These are phyloP conservation scores for Zeus faber DNA, from an alignment of 2,113 vertebrate genomes.

Conservation along the genomic window DNA sequence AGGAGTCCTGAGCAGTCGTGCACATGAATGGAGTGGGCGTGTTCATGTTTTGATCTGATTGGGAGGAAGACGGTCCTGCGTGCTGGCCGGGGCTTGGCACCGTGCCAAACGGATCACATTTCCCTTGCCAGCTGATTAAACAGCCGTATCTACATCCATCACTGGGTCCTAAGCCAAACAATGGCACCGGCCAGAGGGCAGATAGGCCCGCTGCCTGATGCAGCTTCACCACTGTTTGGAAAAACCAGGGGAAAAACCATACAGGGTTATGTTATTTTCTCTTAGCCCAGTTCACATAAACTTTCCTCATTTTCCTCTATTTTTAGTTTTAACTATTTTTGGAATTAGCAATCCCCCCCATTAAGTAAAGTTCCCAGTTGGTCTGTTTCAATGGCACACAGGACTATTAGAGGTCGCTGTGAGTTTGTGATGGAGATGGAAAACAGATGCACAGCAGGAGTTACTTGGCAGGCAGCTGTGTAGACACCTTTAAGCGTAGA, in stretches of 20 bases:
- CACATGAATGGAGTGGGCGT: slow-evolving; percentile 46
- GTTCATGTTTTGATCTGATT: slow-evolving; percentile 47
- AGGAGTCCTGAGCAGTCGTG: slow-evolving; percentile 34
- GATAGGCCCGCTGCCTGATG: not conserved
- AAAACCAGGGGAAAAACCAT: slow-evolving; percentile 8
- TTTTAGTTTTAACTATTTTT: slow-evolving; percentile 21
- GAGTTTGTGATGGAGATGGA: slow-evolving; percentile 34
- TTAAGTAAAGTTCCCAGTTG: slow-evolving; percentile 8
- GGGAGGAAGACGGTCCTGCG: slow-evolving; percentile 40
- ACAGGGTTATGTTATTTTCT: not conserved
- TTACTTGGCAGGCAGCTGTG: slow-evolving; percentile 20
- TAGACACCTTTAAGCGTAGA: slow-evolving; percentile 11
- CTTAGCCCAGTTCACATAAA: not conserved
- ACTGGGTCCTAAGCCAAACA: slow-evolving; percentile 41
- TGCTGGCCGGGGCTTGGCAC: slow-evolving; percentile 35
- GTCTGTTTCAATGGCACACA: slow-evolving; percentile 21
- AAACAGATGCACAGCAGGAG: slow-evolving; percentile 29
- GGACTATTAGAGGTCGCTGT: slow-evolving; percentile 2
- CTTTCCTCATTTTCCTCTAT: no score
- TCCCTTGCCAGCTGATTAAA: slow-evolving; percentile 68
- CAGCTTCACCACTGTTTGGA: slow-evolving; percentile 8
- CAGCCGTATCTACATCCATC: slow-evolving; percentile 58
- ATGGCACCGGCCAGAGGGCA: slow-evolving; percentile 17
- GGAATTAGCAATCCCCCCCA: slow-evolving; percentile 14
- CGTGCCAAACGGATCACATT: slow-evolving; percentile 51